Base-by-base conservation (phyloP, 2,888 invertebrate genomes). In the Plagiodera versicolora region DNA sequence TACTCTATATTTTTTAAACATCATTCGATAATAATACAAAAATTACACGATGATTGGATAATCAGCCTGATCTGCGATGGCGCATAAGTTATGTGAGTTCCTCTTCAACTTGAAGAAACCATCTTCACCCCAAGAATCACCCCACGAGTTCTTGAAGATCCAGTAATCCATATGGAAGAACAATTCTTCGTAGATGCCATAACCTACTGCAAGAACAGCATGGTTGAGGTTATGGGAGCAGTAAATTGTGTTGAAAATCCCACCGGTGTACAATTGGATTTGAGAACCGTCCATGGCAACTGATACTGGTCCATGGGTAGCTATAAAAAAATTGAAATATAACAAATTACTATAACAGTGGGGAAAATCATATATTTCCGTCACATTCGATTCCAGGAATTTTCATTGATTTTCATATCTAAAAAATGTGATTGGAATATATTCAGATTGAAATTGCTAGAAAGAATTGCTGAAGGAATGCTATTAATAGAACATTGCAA, bases 111-210 rank as follows among this genome's bases (percentile, higher is more conserved):
- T 56, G 24, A 56, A 52, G 48, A 48, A 60, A 18, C 60, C 60
- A 1, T 28, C 0, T 30, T 60, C 60, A 9, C 60, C 60, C 60
- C 60, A 60, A 2, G 0, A 0, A n/a, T 10, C 3, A 18, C 56
- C 60, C 60, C 60, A 60, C 4, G 56, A 60, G 44, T 60, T 60
- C 44, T 60, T 60, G 10, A 56, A 39, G 24, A 39, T 48, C 60
- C 60, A 60, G 46, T 47, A 60, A 11, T 52, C 30, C 14, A 17
- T 24, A 1, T 53, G 14, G 1, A 9, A 8, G 16, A 28, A 16
- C 5, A 44, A 24, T 10, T 6, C n/a, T 8, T 10, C 10, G 11
- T 14, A 24, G 3, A 17, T 17, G 3, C 60, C 60, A 32, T 60
- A 60, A 10, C 60, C 60, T 16, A 60, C 52, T 4, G 28, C 56